These are phyloP conservation scores for Rutilus rutilus DNA, from an alignment of 2,113 vertebrate species.

Conservation along the genomic window DNA sequence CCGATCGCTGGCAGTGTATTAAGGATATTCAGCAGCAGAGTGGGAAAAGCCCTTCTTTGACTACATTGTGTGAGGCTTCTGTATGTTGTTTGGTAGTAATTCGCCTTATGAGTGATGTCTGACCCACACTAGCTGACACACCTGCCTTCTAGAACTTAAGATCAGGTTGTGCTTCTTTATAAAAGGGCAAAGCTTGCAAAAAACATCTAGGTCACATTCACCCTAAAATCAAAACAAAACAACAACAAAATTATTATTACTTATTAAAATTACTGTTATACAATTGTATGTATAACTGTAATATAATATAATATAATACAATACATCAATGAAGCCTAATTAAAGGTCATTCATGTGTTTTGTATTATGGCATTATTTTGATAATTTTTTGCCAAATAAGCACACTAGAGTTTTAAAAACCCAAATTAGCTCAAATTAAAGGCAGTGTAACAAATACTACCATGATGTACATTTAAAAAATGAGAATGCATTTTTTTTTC, in stretches of 20 bases:
- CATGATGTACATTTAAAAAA: background rate
- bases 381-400: background rate
- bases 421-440: background rate
- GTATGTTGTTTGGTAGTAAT: background rate
- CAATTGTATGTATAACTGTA: background rate
- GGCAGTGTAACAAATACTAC: background rate
- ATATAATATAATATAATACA: no score
- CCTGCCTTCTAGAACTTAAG: background rate
- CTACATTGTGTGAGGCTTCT: background rate
- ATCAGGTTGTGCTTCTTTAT: background rate
- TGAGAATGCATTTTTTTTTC: background rate
- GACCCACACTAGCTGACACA: background rate
- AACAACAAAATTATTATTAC: background rate
- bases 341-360: background rate
- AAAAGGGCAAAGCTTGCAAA: background rate
- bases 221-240: no score
- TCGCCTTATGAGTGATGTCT: background rate
- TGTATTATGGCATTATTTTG: background rate
- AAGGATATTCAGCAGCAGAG: background rate
- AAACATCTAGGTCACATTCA: background rate
- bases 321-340: no score
- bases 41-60: constrained; percentile 23
- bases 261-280: background rate
- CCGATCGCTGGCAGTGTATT: constrained; percentile 15
- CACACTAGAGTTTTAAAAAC: no score